Conservation (phyloP, 2,113 vertebrate genomes). For the Poeciliopsis turrubarensis region DNA sequence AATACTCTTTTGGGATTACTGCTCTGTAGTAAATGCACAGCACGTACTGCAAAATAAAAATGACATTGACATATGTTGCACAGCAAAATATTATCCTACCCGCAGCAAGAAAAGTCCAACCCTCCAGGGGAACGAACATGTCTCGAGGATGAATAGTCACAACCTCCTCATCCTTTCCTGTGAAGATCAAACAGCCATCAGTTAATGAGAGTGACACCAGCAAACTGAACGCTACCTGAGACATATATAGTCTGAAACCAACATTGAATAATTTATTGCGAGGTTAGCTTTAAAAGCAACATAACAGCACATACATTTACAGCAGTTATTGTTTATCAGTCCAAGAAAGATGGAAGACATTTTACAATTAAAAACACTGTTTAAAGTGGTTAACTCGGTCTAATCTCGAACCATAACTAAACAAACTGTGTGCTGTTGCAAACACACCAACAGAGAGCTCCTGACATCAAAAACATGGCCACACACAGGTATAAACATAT, state of each 20-base stretch:
- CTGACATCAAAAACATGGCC: slow-evolving; percentile 23
- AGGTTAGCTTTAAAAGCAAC: background rate
- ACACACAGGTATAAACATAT: background rate
- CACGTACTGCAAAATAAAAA: background rate
- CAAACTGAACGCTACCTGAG: background rate
- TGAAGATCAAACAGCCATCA: slow-evolving; percentile 30
- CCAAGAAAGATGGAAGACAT: background rate
- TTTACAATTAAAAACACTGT: background rate
- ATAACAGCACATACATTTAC: background rate
- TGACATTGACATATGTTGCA: background rate
- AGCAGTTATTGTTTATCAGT: background rate
- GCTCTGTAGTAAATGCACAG: background rate
- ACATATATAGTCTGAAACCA: background rate
- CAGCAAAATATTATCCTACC: slow-evolving; percentile 69
- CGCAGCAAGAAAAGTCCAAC: slow-evolving; percentile 88
- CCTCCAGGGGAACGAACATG: slow-evolving; percentile 83
- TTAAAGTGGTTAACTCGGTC: no score
- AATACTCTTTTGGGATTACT: background rate
- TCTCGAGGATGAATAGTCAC: slow-evolving; percentile 86
- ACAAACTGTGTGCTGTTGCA: no score
- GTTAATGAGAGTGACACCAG: background rate
- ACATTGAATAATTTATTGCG: no score
- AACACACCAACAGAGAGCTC: slow-evolving; percentile 10
- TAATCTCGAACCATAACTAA: background rate
- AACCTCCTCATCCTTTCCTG: slow-evolving; percentile 82